Evolutionary conservation across 2,113 vertebrate genomes (phyloP).

Genomic region (Vidua chalybeata): DNA sequence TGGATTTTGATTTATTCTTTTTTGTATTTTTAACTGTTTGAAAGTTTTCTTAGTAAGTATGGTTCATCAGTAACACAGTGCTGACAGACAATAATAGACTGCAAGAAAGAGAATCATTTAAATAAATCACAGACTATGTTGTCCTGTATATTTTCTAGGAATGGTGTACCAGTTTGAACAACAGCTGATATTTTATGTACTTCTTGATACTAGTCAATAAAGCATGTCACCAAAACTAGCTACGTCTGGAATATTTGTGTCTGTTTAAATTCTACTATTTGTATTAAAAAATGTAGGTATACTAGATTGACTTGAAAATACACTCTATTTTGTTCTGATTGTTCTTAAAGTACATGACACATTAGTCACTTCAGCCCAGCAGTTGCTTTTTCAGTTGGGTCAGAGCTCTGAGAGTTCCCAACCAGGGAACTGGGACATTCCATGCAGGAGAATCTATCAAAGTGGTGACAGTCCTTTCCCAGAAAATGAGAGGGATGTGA

Average conservation of each 20-base stretch:
- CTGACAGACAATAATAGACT: not conserved
- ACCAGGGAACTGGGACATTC: not conserved
- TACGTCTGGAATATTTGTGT: not conserved
- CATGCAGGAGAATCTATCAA: not conserved
- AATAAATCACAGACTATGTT: not conserved
- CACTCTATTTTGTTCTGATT: not conserved
- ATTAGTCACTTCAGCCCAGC: not conserved
- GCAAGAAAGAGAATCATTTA: not conserved
- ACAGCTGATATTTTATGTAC: not conserved
- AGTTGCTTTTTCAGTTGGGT: not conserved
- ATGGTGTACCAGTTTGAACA: not conserved
- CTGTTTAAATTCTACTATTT: not conserved
- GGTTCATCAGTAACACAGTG: not conserved
- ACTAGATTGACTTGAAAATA: not conserved
- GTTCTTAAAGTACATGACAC: not conserved
- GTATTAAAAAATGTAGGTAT: not conserved
- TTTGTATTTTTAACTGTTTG: not conserved
- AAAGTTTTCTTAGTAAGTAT: not conserved
- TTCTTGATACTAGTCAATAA: not conserved
- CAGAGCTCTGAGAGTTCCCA: not conserved
- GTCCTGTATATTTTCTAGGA: not conserved
- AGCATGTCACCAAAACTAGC: not conserved
- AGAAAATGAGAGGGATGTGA: not conserved
- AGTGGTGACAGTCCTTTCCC: not conserved
- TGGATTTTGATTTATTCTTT: not conserved